A percentile compares a stretch with the other conserved stretches of the same genome.
Evolutionary conservation across 53 echinoderm and acorn worm genomes (phyloP).

Genomic region (Holothuria leucospilota): DNA sequence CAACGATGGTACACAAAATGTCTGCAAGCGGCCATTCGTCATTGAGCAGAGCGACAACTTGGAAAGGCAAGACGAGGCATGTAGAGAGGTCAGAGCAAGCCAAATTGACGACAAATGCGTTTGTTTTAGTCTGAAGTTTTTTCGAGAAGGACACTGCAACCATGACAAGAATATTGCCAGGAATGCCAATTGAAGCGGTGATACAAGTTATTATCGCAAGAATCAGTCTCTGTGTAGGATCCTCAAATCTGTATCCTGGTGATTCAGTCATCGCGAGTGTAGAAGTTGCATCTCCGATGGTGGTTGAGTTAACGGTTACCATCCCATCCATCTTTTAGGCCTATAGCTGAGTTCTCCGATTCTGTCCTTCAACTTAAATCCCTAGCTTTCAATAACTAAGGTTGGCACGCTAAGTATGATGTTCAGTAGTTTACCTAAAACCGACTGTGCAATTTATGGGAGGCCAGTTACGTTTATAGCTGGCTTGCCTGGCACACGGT

Average conservation of each 20-base stretch:
- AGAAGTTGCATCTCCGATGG: background rate
- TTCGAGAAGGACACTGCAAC: slow-evolving; percentile 75
- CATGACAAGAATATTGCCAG: slow-evolving; percentile 83
- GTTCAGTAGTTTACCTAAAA: too few relatives aligned
- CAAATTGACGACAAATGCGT: slow-evolving; percentile 88
- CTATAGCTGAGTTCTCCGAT: too few relatives aligned
- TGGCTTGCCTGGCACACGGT: too few relatives aligned
- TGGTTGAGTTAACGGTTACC: background rate
- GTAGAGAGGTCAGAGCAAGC: slow-evolving; percentile 78
- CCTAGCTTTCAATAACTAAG: too few relatives aligned
- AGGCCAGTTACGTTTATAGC: too few relatives aligned
- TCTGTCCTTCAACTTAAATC: too few relatives aligned
- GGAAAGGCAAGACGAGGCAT: slow-evolving; percentile 69
- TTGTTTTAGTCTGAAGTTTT: slow-evolving; percentile 84
- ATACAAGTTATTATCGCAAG: slow-evolving; percentile 65
- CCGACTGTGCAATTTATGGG: too few relatives aligned
- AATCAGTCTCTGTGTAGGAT: slow-evolving; percentile 68
- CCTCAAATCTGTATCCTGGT: slow-evolving; percentile 56
- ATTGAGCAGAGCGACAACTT: slow-evolving; percentile 70
- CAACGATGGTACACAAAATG: slow-evolving; percentile 54
- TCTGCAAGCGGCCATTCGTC: slow-evolving; percentile 67
- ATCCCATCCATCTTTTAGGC: background rate
- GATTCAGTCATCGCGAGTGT: background rate
- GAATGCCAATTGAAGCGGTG: slow-evolving; percentile 62
- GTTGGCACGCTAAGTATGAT: too few relatives aligned